A percentile compares a stretch with the other conserved stretches of the same genome.
These are phyloP conservation scores for Elysia chlorotica DNA, from an alignment of 1,140 invertebrate genomes.

Conservation along the genomic window DNA sequence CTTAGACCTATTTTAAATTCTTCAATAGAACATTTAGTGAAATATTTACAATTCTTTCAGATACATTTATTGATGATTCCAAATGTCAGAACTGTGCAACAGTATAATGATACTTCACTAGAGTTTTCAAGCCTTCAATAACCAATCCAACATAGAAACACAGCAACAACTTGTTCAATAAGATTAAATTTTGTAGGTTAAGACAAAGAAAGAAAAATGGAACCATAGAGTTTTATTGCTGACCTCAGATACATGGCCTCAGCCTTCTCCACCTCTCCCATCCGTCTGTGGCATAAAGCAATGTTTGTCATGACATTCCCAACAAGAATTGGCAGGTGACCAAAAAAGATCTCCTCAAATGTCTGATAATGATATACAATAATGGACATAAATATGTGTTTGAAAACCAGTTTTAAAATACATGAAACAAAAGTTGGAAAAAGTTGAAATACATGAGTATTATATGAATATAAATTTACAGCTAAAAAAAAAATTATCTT, in stretches of 20 bases:
- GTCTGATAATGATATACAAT: constrained; percentile 22
- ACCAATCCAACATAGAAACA: neutral
- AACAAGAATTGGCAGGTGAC: constrained; percentile 30
- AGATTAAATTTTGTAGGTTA: neutral
- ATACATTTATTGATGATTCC: neutral
- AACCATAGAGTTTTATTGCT: neutral
- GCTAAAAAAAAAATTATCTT: neutral
- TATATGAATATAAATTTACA: neutral
- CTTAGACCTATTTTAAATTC: too few species aligned
- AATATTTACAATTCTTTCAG: too few species aligned
- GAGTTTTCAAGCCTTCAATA: too few species aligned
- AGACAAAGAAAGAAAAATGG: neutral
- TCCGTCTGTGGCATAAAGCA: constrained; percentile 28
- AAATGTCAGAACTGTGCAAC: neutral
- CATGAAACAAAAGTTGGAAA: neutral
- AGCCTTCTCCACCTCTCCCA: constrained; percentile 27
- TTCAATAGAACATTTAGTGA: too few species aligned
- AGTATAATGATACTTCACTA: neutral
- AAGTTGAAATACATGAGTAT: neutral
- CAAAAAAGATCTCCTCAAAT: constrained; percentile 32
- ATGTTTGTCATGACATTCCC: constrained; percentile 33
- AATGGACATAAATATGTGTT: neutral
- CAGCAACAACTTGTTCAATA: neutral
- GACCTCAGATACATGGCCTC: constrained; percentile 31
- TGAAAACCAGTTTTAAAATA: too few species aligned